phyloP scores from a whole-genome alignment of 2,113 vertebrate genomes.

The Macrotis lagotis region DNA sequence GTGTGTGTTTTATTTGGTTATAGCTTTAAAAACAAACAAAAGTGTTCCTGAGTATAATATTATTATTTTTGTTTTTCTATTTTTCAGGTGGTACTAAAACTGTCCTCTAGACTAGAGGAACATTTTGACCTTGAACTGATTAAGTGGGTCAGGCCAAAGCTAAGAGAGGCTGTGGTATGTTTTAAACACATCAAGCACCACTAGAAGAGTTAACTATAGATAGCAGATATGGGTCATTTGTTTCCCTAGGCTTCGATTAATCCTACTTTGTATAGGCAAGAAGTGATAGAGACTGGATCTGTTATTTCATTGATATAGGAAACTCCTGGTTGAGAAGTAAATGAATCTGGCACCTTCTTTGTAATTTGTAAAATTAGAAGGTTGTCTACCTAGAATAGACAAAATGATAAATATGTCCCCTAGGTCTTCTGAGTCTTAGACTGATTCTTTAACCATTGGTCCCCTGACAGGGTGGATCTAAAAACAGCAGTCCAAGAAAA shows the following conservation, averaged over 20 bases:
- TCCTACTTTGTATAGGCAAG: neutral
- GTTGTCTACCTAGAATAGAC: neutral
- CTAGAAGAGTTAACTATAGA: neutral
- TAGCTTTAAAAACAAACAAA: neutral
- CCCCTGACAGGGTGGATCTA: neutral
- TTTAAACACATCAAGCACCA: neutral
- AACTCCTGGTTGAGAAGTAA: neutral
- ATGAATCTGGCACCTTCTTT: neutral
- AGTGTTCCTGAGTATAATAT: neutral
- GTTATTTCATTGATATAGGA: neutral
- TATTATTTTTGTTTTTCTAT: neutral
- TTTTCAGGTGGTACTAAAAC: neutral
- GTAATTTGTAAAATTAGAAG: neutral
- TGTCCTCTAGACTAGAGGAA: neutral
- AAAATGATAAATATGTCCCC: no score
- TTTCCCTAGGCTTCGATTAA: neutral
- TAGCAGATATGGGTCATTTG: neutral
- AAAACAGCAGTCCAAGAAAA: neutral
- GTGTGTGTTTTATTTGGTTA: neutral
- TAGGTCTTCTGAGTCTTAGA: neutral
- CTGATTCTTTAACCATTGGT: neutral
- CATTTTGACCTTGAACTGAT: conserved; percentile 11
- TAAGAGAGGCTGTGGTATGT: neutral
- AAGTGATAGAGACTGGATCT: neutral
- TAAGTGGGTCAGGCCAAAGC: neutral